Evolutionary conservation across 2,888 invertebrate species (phyloP), one percentile per base, ranked within the genome.

Genomic region (Cryptosula pallasiana): DNA sequence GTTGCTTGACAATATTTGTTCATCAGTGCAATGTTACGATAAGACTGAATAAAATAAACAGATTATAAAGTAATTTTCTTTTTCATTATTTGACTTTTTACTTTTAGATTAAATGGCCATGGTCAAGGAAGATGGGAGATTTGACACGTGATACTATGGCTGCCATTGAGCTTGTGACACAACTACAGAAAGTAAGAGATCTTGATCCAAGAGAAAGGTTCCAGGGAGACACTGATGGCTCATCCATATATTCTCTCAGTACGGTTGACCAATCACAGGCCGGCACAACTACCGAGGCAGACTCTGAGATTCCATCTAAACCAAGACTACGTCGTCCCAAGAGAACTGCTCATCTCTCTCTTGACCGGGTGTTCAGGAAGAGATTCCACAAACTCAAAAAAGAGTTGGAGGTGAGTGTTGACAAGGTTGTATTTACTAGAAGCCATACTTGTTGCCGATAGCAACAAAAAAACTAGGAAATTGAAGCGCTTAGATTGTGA

Each of bases 341-440:
- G 45, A 35, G 45, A 54, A 70, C 70, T 5, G 32, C 45, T 70
- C 70, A 70, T 29, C 55, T 36, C 45, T 54, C 45, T 5, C 70
- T 70, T 29, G 70, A 70, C 27, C 70, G 70, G 23, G 70, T 54
- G 25, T 70, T 70, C 45, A 70, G 55, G 25, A 36, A 54, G 23
- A n/a, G 70, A 36, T 70, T 70, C 45, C 55, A 54, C 25, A 36
- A 70, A 45, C 45, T 70, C 23, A 70, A 70, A 70, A 70, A 70
- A 54, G 70, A 70, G 32, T 23, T 70, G 27, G 63, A 63, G 63
- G 63, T 63, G 32, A 25, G 63, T 2, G n/a, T n/a, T n/a, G n/a
- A n/a, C n/a, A n/a, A n/a, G n/a, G n/a, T n/a, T n/a, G n/a, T 45
- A 45, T 9, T 45, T 20, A 45, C 45, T 13, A 45, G 20, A 45